Evolutionary conservation across 2,888 invertebrate genomes (phyloP), one percentile per base, ranked within the genome.

Genomic region (Boloria euphrosyne): DNA sequence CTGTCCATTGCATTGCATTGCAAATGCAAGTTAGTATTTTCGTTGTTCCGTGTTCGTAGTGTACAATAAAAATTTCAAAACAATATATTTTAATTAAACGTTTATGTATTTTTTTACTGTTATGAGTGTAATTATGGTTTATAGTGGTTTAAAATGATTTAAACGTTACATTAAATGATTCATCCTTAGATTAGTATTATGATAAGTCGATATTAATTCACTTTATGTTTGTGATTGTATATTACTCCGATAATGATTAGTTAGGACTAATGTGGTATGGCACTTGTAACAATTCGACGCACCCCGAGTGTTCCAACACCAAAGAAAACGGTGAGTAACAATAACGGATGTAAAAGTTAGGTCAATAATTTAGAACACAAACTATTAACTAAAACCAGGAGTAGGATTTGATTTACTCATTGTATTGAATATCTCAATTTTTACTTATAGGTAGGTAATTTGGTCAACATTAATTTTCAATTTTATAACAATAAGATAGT

Each of bases 201-300:
- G 86, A 81, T 86, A 85, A 80, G 83, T 86, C 84, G 80, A 80
- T 85, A 76, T 74, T 75, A 84, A 82, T 85, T 82, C 78, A 82
- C 77, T 85, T 78, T 83, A 83, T 85, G 87, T 89, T 88, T 90
- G 88, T 89, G 88, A 86, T 86, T 87, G 86, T 85, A 78, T 82
- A 81, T 83, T 87, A 83, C 81, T 84, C 81, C 79, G 82, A 86
- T 85, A 85, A 90, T 90, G 88, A 83, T 85, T 86, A 78, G 82
- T 80, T 86, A 85, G 82, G 80, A 83, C 79, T 86, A 84, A 85
- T 89, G 89, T 92, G 91, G 86, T 84, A 92, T 92, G 92, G 92
- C 92, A 87, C 90, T 92, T 80, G 90, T 92, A 83, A 91, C 90
- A 77, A 91, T 91, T 84, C 89, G 90, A 76, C 91, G 92, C 83